Evolutionary conservation across 2,888 invertebrate species (phyloP).

Genomic region (Phyllotreta striolata): DNA sequence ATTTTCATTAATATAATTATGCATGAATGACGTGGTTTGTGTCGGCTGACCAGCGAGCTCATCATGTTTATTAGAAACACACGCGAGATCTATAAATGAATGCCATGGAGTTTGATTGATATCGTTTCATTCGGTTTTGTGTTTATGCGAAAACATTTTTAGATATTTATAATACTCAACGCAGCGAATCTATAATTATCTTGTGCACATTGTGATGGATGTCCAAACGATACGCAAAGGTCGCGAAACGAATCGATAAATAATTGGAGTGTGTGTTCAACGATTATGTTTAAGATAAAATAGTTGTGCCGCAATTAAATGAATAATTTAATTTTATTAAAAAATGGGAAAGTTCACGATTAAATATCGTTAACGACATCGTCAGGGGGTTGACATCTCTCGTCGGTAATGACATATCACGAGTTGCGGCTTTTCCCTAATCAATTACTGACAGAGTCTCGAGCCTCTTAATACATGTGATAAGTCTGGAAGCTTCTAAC

Average conservation of each 20-base stretch:
- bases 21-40: constrained; percentile 16
- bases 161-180: background rate
- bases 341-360: too few species aligned
- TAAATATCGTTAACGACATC: too few species aligned
- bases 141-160: background rate
- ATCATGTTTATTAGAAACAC: constrained; percentile 15
- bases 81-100: constrained; percentile 5
- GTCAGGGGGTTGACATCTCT: too few species aligned
- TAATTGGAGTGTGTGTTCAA: background rate
- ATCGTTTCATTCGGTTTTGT: constrained; percentile 6
- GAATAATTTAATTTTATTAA: too few species aligned
- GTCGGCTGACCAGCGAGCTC: constrained; percentile 9
- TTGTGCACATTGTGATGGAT: too few species aligned
- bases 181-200: too few species aligned
- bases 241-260: background rate
- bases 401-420: too few species aligned
- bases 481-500: constrained; percentile 10
- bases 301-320: constrained; percentile 6
- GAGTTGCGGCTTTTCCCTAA: constrained; percentile 1
- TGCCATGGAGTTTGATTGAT: constrained; percentile 14
- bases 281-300: constrained; percentile 3
- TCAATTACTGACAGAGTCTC: constrained; percentile 3
- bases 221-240: background rate
- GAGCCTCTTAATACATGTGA: background rate
- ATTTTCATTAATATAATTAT: constrained; percentile 18